Conservation (phyloP, 2,888 invertebrate genomes). For the Coecobrya sp. region DNA sequence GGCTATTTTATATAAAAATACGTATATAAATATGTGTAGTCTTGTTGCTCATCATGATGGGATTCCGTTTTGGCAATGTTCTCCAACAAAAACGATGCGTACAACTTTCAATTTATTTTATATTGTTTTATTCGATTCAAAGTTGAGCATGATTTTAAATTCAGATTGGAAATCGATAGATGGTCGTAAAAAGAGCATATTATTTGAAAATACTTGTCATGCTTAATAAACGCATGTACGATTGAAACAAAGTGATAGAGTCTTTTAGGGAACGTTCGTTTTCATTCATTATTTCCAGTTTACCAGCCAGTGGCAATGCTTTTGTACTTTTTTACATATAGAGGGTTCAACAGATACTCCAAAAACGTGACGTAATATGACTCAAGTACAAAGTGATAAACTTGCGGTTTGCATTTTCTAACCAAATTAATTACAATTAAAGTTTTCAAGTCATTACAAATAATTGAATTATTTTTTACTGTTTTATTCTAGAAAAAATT, state of each 20-base stretch:
- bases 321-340: not conserved
- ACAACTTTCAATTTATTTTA: conserved; percentile 37
- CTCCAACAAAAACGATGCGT: not conserved
- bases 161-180: conserved; percentile 52
- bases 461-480: no score
- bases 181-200: conserved; percentile 26
- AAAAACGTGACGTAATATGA: no score
- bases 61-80: conserved; percentile 41
- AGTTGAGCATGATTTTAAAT: conserved; percentile 17
- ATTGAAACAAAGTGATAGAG: not conserved
- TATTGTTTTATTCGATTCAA: not conserved
- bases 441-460: no score
- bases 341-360: no score
- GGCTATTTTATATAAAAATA: conserved; percentile 32
- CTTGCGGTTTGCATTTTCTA: no score
- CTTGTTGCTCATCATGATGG: conserved; percentile 24
- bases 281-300: not conserved
- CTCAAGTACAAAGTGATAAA: no score
- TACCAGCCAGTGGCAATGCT: not conserved
- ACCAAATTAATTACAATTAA: no score
- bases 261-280: not conserved
- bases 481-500: no score
- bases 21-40: not conserved
- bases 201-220: conserved; percentile 45
- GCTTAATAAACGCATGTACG: conserved; percentile 25